Conservation (phyloP, 2,797 vertebrate genomes). For the Phaenicophaeus curvirostris region DNA sequence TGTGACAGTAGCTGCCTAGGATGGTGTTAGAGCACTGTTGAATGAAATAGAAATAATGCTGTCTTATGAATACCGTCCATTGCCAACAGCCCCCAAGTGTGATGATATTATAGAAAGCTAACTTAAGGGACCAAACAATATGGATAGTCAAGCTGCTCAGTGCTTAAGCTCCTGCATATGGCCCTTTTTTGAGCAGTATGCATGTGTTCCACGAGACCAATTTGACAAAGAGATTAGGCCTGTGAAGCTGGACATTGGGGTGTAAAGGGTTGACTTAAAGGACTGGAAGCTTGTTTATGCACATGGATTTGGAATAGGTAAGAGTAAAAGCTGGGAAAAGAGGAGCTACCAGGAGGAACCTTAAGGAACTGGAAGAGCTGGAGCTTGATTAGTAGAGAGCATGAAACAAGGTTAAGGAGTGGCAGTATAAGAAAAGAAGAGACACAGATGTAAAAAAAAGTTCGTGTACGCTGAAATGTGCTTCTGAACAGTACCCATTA, state of each 20-base stretch:
- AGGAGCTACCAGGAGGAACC: neutral
- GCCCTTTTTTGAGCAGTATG: neutral
- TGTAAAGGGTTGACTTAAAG: neutral
- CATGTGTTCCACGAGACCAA: fast-evolving
- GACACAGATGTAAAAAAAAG: neutral
- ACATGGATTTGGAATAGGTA: neutral
- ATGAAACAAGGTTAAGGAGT: neutral
- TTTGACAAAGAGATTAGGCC: neutral
- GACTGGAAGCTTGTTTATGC: neutral
- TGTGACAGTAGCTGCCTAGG: neutral
- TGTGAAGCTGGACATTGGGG: neutral
- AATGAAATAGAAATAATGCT: neutral
- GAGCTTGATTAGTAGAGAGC: neutral
- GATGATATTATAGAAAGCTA: neutral
- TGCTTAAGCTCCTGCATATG: neutral
- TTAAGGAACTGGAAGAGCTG: neutral
- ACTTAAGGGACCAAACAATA: neutral
- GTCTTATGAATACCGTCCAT: neutral
- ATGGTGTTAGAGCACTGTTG: neutral
- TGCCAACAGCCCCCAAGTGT: neutral
- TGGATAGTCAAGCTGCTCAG: neutral
- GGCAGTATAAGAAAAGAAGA: neutral
- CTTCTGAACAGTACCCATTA: neutral
- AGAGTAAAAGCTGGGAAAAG: neutral
- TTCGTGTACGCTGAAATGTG: neutral